phyloP scores from a whole-genome alignment of 1,140 invertebrate species.

The Drosophila nasuta region DNA sequence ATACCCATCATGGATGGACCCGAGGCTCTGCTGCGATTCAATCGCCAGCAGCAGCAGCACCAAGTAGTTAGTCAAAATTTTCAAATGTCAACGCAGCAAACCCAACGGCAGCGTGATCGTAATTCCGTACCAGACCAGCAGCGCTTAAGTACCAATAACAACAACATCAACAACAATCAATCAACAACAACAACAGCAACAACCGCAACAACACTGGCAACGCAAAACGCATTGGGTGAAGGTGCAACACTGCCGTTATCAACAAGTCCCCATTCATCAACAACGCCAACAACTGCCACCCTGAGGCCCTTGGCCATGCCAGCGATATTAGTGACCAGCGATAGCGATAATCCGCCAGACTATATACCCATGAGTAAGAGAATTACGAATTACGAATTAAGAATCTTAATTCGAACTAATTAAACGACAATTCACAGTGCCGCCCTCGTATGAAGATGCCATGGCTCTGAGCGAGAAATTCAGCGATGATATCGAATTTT shows the following conservation, averaged over 20 bases:
- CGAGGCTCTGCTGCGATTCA: conserved; percentile 62
- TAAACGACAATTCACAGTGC: conserved; percentile 54
- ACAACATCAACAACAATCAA: conserved; percentile 48
- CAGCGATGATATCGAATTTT: conserved; percentile 78
- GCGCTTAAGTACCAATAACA: conserved; percentile 38
- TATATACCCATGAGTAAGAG: conserved; percentile 81
- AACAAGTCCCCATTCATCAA: conserved; percentile 57
- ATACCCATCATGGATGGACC: conserved; percentile 85
- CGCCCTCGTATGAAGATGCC: conserved; percentile 83
- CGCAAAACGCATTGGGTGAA: conserved; percentile 37
- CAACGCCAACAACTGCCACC: conserved; percentile 75
- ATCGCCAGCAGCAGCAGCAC: conserved; percentile 77
- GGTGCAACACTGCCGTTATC: conserved; percentile 69
- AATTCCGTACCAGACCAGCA: conserved; percentile 45
- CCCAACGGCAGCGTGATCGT: conserved; percentile 34
- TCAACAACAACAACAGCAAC: conserved; percentile 40
- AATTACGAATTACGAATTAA: too few relatives aligned
- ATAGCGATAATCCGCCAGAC: conserved; percentile 81
- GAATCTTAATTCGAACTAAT: background rate
- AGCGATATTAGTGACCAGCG: conserved; percentile 74
- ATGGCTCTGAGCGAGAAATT: conserved; percentile 84
- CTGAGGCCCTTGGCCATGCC: conserved; percentile 67
- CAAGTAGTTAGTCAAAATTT: conserved; percentile 81
- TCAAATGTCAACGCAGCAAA: conserved; percentile 68
- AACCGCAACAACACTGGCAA: conserved; percentile 47